Conservation (phyloP, 2,113 vertebrate genomes). For the Grammomys surdaster region DNA sequence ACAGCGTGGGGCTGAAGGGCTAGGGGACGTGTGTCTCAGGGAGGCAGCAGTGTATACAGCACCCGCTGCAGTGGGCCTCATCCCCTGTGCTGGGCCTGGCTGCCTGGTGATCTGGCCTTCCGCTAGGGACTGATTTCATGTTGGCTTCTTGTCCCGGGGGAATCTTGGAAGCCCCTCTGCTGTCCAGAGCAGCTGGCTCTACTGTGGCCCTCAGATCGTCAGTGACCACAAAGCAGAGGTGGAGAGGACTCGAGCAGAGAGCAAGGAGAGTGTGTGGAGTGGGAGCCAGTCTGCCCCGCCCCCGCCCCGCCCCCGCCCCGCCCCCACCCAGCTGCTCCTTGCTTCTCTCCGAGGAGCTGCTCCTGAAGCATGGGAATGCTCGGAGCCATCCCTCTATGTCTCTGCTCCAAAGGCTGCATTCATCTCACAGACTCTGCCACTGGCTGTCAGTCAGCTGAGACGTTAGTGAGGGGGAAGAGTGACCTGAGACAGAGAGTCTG, state of each 20-base stretch:
- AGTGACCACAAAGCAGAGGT: neutral
- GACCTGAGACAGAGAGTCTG: conserved; percentile 24
- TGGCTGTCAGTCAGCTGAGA: conserved; percentile 20
- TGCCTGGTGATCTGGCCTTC: no score
- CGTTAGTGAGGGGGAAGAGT: conserved; percentile 60
- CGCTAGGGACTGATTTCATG: no score
- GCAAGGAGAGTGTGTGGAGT: neutral
- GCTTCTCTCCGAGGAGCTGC: conserved; percentile 41
- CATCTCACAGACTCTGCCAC: neutral
- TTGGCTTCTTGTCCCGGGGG: neutral
- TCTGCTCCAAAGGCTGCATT: conserved; percentile 1
- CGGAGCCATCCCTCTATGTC: conserved; percentile 47
- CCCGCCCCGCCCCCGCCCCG: neutral
- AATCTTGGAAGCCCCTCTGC: neutral
- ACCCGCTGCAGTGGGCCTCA: accelerated
- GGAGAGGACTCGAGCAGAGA: conserved; percentile 11
- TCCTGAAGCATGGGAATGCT: conserved; percentile 48
- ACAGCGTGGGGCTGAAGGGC: neutral
- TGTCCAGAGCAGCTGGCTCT: neutral
- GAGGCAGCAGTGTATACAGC: neutral
- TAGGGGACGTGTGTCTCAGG: neutral
- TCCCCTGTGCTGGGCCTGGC: neutral
- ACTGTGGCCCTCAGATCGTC: neutral
- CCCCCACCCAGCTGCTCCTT: neutral
- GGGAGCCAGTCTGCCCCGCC: neutral